Conservation (phyloP, 2,888 invertebrate genomes). For the Eupelmus urozonus region DNA sequence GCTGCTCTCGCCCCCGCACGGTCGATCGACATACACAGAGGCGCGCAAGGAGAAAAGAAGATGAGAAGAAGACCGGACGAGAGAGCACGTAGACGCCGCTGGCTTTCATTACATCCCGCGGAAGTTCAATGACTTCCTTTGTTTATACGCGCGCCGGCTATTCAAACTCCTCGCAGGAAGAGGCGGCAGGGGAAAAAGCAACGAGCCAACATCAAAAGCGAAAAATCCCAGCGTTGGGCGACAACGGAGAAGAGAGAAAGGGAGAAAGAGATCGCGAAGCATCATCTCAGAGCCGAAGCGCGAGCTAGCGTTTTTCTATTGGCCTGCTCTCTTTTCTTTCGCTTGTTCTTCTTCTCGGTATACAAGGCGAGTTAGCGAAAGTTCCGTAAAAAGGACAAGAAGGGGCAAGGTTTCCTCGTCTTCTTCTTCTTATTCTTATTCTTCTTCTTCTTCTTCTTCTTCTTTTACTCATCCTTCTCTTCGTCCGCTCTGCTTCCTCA, state of each 20-base stretch:
- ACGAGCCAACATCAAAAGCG: conserved; percentile 49
- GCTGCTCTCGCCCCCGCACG: conserved; percentile 12
- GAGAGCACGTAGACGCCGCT: conserved; percentile 49
- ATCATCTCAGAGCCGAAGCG: conserved; percentile 10
- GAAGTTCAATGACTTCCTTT: conserved; percentile 59
- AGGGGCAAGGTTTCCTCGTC: conserved; percentile 2
- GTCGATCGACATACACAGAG: neutral
- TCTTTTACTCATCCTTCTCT: conserved; percentile 5
- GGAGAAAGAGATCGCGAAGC: conserved; percentile 5
- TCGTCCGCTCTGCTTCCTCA: neutral
- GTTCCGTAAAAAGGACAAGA: conserved; percentile 47
- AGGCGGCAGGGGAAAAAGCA: conserved; percentile 29
- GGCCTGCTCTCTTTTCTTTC: conserved; percentile 53
- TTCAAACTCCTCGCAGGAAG: conserved; percentile 28
- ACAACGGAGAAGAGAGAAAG: conserved; percentile 2
- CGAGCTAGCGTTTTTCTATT: conserved; percentile 12
- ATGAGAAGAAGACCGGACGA: neutral
- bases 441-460: neutral
- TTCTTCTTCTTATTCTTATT: neutral
- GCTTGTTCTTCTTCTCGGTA: conserved; percentile 56
- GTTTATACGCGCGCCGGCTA: conserved; percentile 55
- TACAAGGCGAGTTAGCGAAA: conserved; percentile 53
- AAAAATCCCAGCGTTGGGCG: conserved; percentile 36
- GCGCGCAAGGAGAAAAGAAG: neutral
- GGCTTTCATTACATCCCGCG: conserved; percentile 56